These are phyloP conservation scores for Holotrichia oblita DNA, from an alignment of 1,140 invertebrate genomes.

Conservation along the genomic window DNA sequence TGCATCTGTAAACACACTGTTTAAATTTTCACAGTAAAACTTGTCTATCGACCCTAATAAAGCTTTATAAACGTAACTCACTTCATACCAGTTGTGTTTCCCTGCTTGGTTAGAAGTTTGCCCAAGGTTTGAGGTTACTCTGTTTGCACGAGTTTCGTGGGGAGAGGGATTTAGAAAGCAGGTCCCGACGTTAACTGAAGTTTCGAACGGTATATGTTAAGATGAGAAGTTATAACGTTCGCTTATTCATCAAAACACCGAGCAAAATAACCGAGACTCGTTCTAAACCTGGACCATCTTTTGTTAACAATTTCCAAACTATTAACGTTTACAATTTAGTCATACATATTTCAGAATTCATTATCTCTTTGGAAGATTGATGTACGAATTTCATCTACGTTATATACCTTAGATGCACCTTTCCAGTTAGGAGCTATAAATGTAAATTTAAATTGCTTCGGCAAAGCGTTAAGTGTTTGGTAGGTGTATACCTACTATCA, in stretches of 20 bases:
- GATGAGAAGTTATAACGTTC: neutral
- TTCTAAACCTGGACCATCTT: neutral
- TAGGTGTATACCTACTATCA: neutral
- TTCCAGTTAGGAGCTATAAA: neutral
- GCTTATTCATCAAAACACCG: neutral
- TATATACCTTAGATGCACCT: neutral
- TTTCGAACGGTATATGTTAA: neutral
- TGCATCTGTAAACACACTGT: no score
- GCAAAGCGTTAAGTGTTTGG: neutral
- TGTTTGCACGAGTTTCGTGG: neutral
- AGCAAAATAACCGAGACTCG: neutral
- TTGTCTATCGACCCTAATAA: neutral
- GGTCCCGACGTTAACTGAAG: neutral
- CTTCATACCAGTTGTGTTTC: neutral
- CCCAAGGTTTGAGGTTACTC: slow-evolving; percentile 1
- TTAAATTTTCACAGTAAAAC: neutral
- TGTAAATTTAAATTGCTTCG: neutral
- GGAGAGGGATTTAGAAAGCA: neutral
- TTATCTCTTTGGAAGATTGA: neutral
- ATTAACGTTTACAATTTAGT: slow-evolving; percentile 13
- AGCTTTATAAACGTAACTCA: neutral
- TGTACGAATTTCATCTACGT: no score
- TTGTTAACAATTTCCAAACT: slow-evolving; percentile 16
- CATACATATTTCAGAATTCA: neutral
- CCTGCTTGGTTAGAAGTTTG: neutral